Evolutionary conservation across 2,888 invertebrate species (phyloP).

Genomic region (Hipparchia semele): DNA sequence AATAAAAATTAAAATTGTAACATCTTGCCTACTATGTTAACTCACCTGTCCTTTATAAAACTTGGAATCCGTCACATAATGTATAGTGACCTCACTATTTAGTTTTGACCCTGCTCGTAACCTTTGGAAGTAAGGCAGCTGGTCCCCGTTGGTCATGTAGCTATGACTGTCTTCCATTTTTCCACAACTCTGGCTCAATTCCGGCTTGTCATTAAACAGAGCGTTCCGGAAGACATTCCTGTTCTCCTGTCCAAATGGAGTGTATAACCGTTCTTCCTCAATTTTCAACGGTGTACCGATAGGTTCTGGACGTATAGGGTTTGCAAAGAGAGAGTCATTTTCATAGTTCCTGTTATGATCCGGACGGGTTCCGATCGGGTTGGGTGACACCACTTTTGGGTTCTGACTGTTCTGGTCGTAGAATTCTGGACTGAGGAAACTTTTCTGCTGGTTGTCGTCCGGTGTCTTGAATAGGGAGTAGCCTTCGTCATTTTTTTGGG

Average conservation of each 20-base stretch:
- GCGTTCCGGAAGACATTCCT: conserved; percentile 71
- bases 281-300: conserved; percentile 62
- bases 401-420: conserved; percentile 52
- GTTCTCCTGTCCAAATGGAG: conserved; percentile 73
- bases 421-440: conserved; percentile 64
- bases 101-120: conserved; percentile 70
- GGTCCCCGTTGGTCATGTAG: conserved; percentile 61
- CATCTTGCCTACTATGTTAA: too few species aligned
- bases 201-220: conserved; percentile 65
- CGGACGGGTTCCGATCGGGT: conserved; percentile 73
- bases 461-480: conserved; percentile 71
- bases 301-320: conserved; percentile 64
- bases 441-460: conserved; percentile 61
- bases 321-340: conserved; percentile 64
- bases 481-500: conserved; percentile 75
- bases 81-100: conserved; percentile 75
- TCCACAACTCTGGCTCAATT: conserved; percentile 40
- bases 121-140: conserved; percentile 73
- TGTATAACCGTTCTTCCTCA: conserved; percentile 57
- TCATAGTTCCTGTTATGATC: conserved; percentile 54
- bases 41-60: conserved; percentile 69
- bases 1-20: too few species aligned
- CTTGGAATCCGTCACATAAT: conserved; percentile 75
- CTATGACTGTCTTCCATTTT: conserved; percentile 47
- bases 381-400: conserved; percentile 69